phyloP scores from a whole-genome alignment of 2,888 invertebrate genomes.

The Gymnosoma rotundatum region DNA sequence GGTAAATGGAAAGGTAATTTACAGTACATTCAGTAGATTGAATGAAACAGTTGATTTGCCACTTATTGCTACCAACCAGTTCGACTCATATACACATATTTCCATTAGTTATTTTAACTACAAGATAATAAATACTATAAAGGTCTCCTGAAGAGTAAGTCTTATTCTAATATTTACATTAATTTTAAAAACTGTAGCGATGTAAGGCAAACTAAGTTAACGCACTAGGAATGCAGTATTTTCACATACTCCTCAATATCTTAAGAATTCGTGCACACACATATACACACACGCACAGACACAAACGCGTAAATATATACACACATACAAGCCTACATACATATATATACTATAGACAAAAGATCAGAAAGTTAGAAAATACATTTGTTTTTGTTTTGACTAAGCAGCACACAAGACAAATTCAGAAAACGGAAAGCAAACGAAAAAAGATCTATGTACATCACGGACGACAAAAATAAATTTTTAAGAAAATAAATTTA shows the following conservation, averaged over 20 bases:
- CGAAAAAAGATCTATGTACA: conserved; percentile 33
- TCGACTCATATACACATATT: too few relatives aligned
- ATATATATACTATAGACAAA: not conserved
- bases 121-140: too few relatives aligned
- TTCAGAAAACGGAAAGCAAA: conserved; percentile 39
- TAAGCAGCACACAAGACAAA: conserved; percentile 25
- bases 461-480: conserved; percentile 60
- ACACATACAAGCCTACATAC: not conserved
- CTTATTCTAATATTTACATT: not conserved
- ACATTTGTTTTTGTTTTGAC: conserved; percentile 3
- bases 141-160: too few relatives aligned
- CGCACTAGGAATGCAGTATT: not conserved
- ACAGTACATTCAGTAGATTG: too few relatives aligned
- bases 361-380: conserved; percentile 19
- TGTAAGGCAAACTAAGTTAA: not conserved
- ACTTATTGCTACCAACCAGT: too few relatives aligned
- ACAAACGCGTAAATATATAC: not conserved
- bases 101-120: too few relatives aligned
- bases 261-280: not conserved
- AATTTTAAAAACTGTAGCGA: not conserved
- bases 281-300: not conserved
- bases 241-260: not conserved
- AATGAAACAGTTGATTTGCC: too few relatives aligned
- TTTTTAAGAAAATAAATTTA: conserved; percentile 47
- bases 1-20: too few relatives aligned